Percentiles rank a stretch among this genome's conserved stretches.
These are phyloP conservation scores for Sclerodermus sp. DNA, from an alignment of 2,888 invertebrate species.

Conservation along the genomic window DNA sequence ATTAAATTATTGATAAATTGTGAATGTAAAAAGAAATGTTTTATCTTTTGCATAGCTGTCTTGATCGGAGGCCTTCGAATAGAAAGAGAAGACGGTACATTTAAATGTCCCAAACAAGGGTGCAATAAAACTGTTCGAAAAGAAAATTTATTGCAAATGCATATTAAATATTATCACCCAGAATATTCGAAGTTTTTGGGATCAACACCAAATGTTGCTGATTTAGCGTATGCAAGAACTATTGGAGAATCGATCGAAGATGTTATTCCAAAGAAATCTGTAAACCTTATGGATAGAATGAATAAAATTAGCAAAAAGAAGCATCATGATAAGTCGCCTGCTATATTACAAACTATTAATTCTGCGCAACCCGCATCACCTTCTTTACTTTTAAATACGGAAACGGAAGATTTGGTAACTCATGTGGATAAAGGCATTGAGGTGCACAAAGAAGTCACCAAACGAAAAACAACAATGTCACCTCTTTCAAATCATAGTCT, in stretches of 20 bases:
- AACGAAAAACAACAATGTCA: constrained; percentile 37
- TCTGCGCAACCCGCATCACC: constrained; percentile 22
- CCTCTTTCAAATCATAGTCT: constrained; percentile 32
- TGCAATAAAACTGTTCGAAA: constrained; percentile 90
- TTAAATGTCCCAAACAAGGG: constrained; percentile 75
- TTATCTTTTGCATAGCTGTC: constrained; percentile 58
- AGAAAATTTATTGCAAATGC: constrained; percentile 87
- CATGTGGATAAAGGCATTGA: constrained; percentile 27
- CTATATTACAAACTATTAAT: constrained; percentile 10
- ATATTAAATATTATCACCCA: constrained; percentile 92
- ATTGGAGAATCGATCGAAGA: constrained; percentile 64
- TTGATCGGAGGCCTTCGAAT: constrained; percentile 58
- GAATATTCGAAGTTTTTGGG: constrained; percentile 77
- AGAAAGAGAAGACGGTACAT: constrained; percentile 69
- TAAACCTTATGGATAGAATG: constrained; percentile 56
- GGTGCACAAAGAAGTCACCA: constrained; percentile 34
- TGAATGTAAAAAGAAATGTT: constrained; percentile 48
- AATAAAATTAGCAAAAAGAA: constrained; percentile 41
- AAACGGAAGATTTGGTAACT: constrained; percentile 28
- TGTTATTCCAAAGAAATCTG: constrained; percentile 48
- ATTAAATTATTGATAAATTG: constrained; percentile 1
- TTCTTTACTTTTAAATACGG: constrained; percentile 13
- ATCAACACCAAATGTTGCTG: constrained; percentile 82
- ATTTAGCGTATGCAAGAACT: constrained; percentile 80
- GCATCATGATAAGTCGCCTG: constrained; percentile 23